Evolutionary conservation across 2,797 vertebrate genomes (phyloP), one percentile per base, ranked within the genome.

Genomic region (Channallabes apus): DNA sequence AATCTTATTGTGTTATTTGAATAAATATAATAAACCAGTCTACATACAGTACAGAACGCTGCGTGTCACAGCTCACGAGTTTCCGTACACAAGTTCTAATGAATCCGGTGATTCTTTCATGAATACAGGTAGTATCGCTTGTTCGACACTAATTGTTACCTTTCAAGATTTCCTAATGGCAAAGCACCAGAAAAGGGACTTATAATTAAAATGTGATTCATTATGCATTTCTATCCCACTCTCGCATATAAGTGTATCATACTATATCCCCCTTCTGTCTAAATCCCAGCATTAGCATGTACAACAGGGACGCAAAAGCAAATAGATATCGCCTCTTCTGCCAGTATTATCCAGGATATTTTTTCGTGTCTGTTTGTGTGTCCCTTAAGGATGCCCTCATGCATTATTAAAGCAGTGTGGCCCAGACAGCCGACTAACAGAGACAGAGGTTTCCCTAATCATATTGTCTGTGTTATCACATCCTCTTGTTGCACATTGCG

Each of bases 281-380:
- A 14, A 80, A 14, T 82, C 41, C 68, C 75, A 82, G 62, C 87
- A 87, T 91, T 85, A 67, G 75, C 79, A 41, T 86, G 86, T 87
- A 80, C 85, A 88, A 79, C 82, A 75, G 67, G 84, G 86, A 85
- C 79, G 61, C 82, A 84, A 85, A 80, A 87, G 88, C 84, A 87
- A 88, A 86, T 88, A 86, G 32, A 88, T 87, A 82, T 76, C 80
- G 64, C 80, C 81, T 61, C 79, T 41, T 73, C 62, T 69, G 67
- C 35, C 82, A 73, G 27, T 14, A 54, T 75, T 67, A 69, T 67
- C 61, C 6, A 12, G 18, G 82, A 32, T 58, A 46, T 76, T 84
- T 83, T 75, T 67, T 67, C 3, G 9, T 51, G 46, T 51, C 46
- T 51, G n/a, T 82, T 62, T 35, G 5, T 71, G 62, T 80, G 22